These are phyloP conservation scores for Tigriopus californicus DNA, from an alignment of 2,888 invertebrate species.

Conservation along the genomic window DNA sequence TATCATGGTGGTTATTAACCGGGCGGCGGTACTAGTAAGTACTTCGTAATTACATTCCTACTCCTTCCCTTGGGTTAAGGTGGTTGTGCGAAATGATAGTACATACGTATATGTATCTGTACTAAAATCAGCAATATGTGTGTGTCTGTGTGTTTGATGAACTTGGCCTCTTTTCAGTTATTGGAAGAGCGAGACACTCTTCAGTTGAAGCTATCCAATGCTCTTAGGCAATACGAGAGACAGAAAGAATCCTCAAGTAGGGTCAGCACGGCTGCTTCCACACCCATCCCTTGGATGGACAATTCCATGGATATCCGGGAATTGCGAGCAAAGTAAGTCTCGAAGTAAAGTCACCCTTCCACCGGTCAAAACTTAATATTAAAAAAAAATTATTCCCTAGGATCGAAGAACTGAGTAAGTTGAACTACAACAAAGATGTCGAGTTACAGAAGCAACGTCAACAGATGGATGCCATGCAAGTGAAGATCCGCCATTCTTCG, in stretches of 20 bases:
- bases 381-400: slow-evolving; percentile 26
- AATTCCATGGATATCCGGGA: slow-evolving; percentile 7
- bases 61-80: too few species aligned
- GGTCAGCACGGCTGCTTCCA: slow-evolving; percentile 11
- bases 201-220: slow-evolving; percentile 59
- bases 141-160: too few species aligned
- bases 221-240: slow-evolving; percentile 46
- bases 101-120: too few species aligned
- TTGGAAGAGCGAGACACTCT: slow-evolving; percentile 67
- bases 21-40: too few species aligned
- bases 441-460: slow-evolving; percentile 54
- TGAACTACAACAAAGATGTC: slow-evolving; percentile 55
- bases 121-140: too few species aligned
- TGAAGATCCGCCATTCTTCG: slow-evolving; percentile 35
- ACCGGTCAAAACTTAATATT: background rate
- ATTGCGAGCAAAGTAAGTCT: slow-evolving; percentile 18
- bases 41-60: too few species aligned
- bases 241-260: slow-evolving; percentile 10
- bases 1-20: too few species aligned
- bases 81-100: too few species aligned
- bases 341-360: background rate
- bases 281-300: slow-evolving; percentile 11
- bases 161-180: slow-evolving; percentile 25
- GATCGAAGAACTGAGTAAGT: slow-evolving; percentile 50
- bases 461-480: slow-evolving; percentile 46